Base-by-base conservation (phyloP, 2,888 invertebrate genomes). In the Synanthedon tipuliformis region DNA sequence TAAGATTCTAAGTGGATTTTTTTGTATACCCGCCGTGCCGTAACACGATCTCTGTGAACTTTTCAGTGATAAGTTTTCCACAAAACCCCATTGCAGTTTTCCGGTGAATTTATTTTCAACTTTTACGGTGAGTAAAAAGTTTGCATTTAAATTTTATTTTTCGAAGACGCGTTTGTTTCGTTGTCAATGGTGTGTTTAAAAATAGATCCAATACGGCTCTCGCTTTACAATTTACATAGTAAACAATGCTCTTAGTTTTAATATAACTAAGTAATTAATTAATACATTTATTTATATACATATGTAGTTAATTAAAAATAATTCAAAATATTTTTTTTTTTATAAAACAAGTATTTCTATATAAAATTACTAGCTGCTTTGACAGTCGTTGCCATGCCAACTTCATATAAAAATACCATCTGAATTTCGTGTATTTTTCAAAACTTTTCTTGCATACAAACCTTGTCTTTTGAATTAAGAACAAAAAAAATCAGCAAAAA, bases 31-130 rank as follows among this genome's bases (percentile, higher is more conserved):
- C 58, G 56, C 50, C 40, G 53, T 48, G 57, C 61, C 60, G 68
- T 65, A 71, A 71, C 77, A 73, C 5, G 11, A 75, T 74, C 68
- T 59, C 54, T 62, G 71, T 71, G 73, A 60, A 68, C 59, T 66
- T 75, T 75, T 75, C 59, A 69, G 84, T 84, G 81, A 73, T 74
- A 74, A 72, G 68, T 63, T 27, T 50, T 8, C n/a, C 15, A 27
- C 13, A 12, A 34, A n/a, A 50, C 18, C 10, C 23, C 16, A 40
- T 48, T 34, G 34, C 52, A 50, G 52, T 55, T 56, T 49, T 54
- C 13, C 13, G 56, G 56, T 65, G 61, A 63, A 56, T 53, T 57
- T 55, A 53, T 52, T 58, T 54, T 64, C 56, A 61, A 63, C 65
- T 45, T 45, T 45, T 12, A 13, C 62, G 61, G 82, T 82, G 66